phyloP scores from a whole-genome alignment of 2,113 vertebrate genomes.

The Neopipo cinnamomea region DNA sequence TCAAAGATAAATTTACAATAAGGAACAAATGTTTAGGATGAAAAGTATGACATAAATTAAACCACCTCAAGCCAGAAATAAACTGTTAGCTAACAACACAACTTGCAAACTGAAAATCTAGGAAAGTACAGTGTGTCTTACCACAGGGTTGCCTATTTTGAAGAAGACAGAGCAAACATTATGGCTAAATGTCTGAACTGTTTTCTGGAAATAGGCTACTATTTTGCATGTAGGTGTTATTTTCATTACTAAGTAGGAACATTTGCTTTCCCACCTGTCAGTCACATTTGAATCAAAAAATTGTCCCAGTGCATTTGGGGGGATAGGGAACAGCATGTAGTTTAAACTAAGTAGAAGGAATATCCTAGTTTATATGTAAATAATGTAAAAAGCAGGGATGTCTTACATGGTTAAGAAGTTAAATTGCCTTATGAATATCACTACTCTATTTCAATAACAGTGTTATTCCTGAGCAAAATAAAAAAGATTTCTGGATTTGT shows the following conservation, averaged over 20 bases:
- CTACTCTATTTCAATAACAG: conserved; percentile 25
- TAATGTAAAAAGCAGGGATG: not conserved
- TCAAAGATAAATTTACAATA: conserved; percentile 4
- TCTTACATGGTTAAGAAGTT: not conserved
- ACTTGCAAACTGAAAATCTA: not conserved
- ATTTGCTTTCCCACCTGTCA: not conserved
- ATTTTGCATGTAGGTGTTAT: not conserved
- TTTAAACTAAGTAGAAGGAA: not conserved
- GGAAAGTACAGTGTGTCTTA: not conserved
- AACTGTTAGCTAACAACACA: not conserved
- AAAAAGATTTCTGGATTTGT: not conserved
- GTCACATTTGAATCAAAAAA: not conserved
- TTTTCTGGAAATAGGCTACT: not conserved
- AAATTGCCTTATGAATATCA: not conserved
- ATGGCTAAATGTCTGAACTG: not conserved
- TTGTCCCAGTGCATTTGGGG: not conserved
- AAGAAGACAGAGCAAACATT: not conserved
- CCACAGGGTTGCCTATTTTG: not conserved
- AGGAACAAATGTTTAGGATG: not conserved
- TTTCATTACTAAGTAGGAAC: not conserved
- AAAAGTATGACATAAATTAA: not conserved
- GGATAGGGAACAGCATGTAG: not conserved
- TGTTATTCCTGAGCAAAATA: not conserved
- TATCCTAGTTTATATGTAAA: not conserved
- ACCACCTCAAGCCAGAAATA: not conserved